Conservation (phyloP, 1,140 invertebrate species). For the Papilio xuthus region DNA sequence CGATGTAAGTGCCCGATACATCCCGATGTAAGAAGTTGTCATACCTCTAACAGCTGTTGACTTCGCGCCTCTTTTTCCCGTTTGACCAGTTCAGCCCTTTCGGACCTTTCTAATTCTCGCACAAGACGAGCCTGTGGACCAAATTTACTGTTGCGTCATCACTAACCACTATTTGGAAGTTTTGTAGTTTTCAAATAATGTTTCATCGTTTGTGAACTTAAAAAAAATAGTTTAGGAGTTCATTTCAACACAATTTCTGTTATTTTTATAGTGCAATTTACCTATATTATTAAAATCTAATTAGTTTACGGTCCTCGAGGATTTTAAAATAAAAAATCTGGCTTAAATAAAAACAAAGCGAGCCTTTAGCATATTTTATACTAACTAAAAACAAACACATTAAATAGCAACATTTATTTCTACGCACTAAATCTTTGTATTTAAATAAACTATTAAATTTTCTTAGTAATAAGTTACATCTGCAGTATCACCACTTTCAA, state of each 20-base stretch:
- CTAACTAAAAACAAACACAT: not conserved
- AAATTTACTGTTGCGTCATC: conserved; percentile 21
- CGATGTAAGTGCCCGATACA: not conserved
- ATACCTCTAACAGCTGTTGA: conserved; percentile 86
- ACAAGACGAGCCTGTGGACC: conserved; percentile 83
- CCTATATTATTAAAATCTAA: too few relatives aligned
- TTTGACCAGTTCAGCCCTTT: conserved; percentile 82
- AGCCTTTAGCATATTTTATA: not conserved
- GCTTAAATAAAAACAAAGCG: not conserved
- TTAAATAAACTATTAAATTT: not conserved
- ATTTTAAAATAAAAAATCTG: too few relatives aligned
- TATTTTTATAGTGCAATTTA: not conserved
- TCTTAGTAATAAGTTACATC: too few relatives aligned
- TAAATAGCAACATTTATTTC: not conserved
- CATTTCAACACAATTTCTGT: conserved; percentile 27
- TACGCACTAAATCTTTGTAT: not conserved
- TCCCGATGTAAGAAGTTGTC: not conserved
- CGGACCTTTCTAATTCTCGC: conserved; percentile 89
- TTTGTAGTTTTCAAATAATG: not conserved
- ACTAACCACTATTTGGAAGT: not conserved
- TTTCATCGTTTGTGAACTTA: not conserved
- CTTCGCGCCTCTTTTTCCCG: conserved; percentile 84
- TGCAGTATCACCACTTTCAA: too few relatives aligned
- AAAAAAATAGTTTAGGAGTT: not conserved
- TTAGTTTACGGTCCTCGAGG: too few relatives aligned